These are phyloP conservation scores for Polydesmus complanatus DNA, from an alignment of 2,888 invertebrate genomes.

Conservation along the genomic window DNA sequence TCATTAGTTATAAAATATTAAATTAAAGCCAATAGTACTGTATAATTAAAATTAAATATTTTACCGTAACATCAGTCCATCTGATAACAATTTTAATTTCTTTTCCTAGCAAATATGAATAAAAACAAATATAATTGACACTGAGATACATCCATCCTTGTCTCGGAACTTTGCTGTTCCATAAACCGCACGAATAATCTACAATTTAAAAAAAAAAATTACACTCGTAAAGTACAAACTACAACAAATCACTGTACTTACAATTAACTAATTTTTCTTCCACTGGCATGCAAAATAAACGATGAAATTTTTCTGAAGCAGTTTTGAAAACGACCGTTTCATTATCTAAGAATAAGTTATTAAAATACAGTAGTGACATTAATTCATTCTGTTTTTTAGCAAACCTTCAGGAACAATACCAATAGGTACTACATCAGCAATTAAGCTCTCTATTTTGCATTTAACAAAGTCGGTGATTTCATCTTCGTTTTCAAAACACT, in stretches of 20 bases:
- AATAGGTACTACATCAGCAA: constrained; percentile 56
- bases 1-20: background rate
- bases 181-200: constrained; percentile 59
- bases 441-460: constrained; percentile 90
- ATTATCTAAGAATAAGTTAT: constrained; percentile 47
- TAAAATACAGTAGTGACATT: background rate
- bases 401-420: constrained; percentile 44
- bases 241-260: constrained; percentile 34
- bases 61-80: constrained; percentile 73
- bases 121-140: constrained; percentile 88
- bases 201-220: background rate
- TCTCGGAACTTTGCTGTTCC: constrained; percentile 82
- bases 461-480: constrained; percentile 89
- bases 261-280: constrained; percentile 95
- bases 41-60: constrained; percentile 19
- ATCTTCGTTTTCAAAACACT: constrained; percentile 75
- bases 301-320: constrained; percentile 67
- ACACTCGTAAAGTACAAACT: too few species aligned
- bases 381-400: too few species aligned
- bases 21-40: background rate
- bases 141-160: constrained; percentile 97
- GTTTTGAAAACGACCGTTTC: constrained; percentile 64
- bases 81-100: constrained; percentile 76
- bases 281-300: constrained; percentile 74
- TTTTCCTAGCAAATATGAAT: constrained; percentile 81